These are phyloP conservation scores for Torymus auratus DNA, from an alignment of 2,888 invertebrate genomes.

Conservation along the genomic window DNA sequence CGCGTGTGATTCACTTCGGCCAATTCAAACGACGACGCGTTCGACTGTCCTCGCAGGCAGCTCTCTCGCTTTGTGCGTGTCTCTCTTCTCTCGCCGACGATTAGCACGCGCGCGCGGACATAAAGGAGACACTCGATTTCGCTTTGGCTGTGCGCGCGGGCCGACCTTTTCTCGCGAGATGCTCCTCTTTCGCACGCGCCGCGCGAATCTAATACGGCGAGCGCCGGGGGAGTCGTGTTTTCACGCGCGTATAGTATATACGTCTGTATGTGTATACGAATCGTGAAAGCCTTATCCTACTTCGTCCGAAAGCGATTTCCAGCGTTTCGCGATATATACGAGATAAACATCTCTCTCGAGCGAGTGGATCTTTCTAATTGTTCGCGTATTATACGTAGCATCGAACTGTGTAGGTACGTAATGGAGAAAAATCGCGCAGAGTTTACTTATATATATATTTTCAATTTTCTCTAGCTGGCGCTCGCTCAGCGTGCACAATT, in stretches of 20 bases:
- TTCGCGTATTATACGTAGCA: background rate
- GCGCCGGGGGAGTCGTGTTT: too few species aligned
- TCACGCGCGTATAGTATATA: too few species aligned
- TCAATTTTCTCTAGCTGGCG: slow-evolving; percentile 4
- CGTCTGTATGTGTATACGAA: slow-evolving; percentile 1
- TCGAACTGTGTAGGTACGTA: background rate
- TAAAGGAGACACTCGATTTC: too few species aligned
- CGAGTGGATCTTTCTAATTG: slow-evolving; percentile 40
- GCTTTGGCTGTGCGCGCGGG: slow-evolving; percentile 1
- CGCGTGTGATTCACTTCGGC: too few species aligned
- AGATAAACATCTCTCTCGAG: slow-evolving; percentile 28
- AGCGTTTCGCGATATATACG: slow-evolving; percentile 47
- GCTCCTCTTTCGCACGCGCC: slow-evolving; percentile 52
- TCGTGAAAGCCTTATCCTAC: slow-evolving; percentile 62
- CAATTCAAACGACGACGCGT: too few species aligned
- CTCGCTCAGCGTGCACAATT: too few species aligned
- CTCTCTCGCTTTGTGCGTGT: too few species aligned
- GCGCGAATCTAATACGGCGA: slow-evolving; percentile 31
- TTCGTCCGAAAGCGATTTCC: slow-evolving; percentile 61
- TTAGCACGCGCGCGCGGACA: too few species aligned
- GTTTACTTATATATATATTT: slow-evolving; percentile 8
- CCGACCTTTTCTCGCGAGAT: background rate
- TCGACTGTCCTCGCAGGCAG: too few species aligned
- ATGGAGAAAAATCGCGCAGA: slow-evolving; percentile 1
- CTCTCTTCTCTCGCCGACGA: too few species aligned